Evolutionary conservation across 2,888 invertebrate genomes (phyloP).

Genomic region (Agrilus cyanescens): DNA sequence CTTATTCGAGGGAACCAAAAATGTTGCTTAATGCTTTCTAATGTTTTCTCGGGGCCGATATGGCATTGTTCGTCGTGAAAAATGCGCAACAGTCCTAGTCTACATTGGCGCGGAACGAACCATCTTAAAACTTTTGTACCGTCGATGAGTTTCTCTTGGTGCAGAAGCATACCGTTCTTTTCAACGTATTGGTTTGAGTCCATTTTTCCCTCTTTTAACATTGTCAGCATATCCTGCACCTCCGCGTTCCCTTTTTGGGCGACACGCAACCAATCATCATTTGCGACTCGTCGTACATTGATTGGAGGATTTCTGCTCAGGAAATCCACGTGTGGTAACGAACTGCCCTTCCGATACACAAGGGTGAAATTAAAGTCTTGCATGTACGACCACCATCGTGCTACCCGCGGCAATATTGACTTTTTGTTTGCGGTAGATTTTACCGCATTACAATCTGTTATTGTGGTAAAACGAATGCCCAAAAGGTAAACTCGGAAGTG

Average conservation of each 20-base stretch:
- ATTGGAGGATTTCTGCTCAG: slow-evolving; percentile 11
- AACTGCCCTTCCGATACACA: slow-evolving; percentile 11
- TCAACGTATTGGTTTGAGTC: slow-evolving; percentile 17
- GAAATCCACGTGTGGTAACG: too few relatives aligned
- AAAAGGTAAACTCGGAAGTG: slow-evolving; percentile 21
- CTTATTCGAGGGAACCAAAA: slow-evolving; percentile 18
- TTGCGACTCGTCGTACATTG: slow-evolving; percentile 1
- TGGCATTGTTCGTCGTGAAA: slow-evolving; percentile 19
- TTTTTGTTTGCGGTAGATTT: slow-evolving; percentile 20
- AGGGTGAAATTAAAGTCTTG: slow-evolving; percentile 18
- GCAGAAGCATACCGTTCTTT: slow-evolving; percentile 15
- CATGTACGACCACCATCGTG: slow-evolving; percentile 23
- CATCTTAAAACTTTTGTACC: slow-evolving; percentile 11
- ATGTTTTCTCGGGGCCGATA: too few relatives aligned
- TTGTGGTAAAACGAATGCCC: slow-evolving; percentile 19
- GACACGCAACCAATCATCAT: slow-evolving; percentile 12
- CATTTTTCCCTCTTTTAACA: slow-evolving; percentile 13
- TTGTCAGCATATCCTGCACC: slow-evolving; percentile 6
- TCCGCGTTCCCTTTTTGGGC: slow-evolving; percentile 16
- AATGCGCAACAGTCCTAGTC: slow-evolving; percentile 16
- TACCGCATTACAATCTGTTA: too few relatives aligned
- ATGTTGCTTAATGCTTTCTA: too few relatives aligned
- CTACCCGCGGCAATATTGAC: slow-evolving; percentile 21
- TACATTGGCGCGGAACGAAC: slow-evolving; percentile 16
- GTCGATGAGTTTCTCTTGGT: slow-evolving; percentile 10